phyloP scores from a whole-genome alignment of 2,888 invertebrate genomes.

The Anodontia alba region DNA sequence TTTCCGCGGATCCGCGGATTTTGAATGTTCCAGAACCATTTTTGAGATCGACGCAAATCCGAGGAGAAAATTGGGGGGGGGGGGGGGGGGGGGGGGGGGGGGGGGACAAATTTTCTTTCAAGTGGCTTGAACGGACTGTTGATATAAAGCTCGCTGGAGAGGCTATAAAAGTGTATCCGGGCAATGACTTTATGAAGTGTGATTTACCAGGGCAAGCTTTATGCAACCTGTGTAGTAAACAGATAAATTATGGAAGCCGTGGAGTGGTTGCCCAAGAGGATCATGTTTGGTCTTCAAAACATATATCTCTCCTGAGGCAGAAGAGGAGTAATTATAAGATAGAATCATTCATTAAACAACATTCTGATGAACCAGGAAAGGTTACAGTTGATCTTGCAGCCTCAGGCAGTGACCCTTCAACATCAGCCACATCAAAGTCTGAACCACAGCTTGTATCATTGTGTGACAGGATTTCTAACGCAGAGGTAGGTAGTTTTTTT shows the following conservation, averaged over 20 bases:
- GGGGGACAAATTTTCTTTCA: background rate
- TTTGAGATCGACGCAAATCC: constrained; percentile 16
- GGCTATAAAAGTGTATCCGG: background rate
- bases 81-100: background rate
- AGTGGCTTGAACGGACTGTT: background rate
- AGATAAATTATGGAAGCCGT: background rate
- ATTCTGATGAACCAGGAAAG: constrained; percentile 7
- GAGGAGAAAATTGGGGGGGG: constrained; percentile 14
- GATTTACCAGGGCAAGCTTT: background rate
- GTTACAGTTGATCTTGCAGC: no score
- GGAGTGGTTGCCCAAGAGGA: background rate
- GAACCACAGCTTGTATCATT: constrained; percentile 4
- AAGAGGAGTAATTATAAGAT: background rate
- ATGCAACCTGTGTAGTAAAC: constrained; percentile 10
- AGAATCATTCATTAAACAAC: constrained; percentile 2
- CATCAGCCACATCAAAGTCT: no score
- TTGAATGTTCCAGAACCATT: background rate
- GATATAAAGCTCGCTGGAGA: background rate
- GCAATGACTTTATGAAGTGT: background rate
- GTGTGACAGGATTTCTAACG: constrained; percentile 24
- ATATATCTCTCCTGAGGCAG: background rate
- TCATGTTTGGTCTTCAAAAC: background rate
- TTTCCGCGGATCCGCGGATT: background rate
- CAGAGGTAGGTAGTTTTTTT: background rate
- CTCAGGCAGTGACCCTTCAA: no score